Conservation (phyloP, 2,113 vertebrate species). For the Eulemur rufifrons region DNA sequence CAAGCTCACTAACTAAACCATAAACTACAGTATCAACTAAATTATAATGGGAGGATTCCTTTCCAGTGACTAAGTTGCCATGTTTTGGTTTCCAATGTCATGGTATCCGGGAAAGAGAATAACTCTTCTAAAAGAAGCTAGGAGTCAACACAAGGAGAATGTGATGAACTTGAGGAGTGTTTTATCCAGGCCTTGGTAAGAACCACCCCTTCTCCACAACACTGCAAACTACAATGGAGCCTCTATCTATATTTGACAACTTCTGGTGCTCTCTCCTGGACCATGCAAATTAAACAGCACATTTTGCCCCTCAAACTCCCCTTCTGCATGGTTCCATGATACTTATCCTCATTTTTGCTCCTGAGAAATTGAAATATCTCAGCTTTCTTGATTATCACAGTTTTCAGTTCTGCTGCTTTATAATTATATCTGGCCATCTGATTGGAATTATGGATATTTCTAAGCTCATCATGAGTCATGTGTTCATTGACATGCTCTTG, state of each 20-base stretch:
- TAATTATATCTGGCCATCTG: not conserved
- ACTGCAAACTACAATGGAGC: not conserved
- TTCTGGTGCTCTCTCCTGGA: not conserved
- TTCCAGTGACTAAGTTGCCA: not conserved
- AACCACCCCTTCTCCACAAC: not conserved
- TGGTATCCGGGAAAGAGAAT: not conserved
- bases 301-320: not conserved
- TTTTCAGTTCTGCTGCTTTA: slow-evolving; percentile 16
- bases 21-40: not conserved
- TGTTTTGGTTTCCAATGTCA: not conserved
- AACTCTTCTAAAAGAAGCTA: not conserved
- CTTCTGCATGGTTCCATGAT: not conserved
- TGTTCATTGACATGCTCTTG: not conserved
- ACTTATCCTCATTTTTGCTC: not conserved
- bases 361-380: not conserved
- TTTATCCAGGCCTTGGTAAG: not conserved
- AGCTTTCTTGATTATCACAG: not conserved
- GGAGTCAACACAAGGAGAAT: not conserved
- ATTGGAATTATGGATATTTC: not conserved
- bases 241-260: not conserved
- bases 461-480: not conserved
- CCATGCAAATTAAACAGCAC: not conserved
- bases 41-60: not conserved
- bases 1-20: not conserved
- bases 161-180: not conserved